These are phyloP conservation scores for Trissolcus brochymenae DNA, from an alignment of 2,888 invertebrate species.

Conservation along the genomic window DNA sequence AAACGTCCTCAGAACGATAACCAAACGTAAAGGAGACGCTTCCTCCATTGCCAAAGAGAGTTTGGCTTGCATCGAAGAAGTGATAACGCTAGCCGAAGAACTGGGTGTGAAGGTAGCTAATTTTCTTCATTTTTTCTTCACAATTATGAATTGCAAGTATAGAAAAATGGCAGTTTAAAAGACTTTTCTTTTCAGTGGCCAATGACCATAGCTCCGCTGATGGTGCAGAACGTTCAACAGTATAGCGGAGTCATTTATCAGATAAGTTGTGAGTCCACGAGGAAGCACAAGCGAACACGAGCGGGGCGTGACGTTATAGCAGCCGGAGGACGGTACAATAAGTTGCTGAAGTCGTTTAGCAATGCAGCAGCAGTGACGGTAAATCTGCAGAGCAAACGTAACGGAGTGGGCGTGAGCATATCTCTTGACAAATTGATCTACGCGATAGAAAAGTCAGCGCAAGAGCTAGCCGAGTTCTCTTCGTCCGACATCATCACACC, in stretches of 20 bases:
- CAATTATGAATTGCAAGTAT: too few species aligned
- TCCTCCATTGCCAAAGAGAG: conserved; percentile 83
- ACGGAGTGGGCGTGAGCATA: conserved; percentile 89
- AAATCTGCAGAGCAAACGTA: conserved; percentile 10
- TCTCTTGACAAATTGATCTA: conserved; percentile 87
- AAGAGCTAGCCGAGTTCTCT: conserved; percentile 72
- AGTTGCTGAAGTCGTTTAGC: conserved; percentile 85
- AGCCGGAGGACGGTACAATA: conserved; percentile 93
- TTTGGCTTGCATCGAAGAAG: conserved; percentile 84
- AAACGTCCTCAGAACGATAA: conserved; percentile 81
- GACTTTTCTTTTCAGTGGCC: conserved; percentile 77
- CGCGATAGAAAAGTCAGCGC: conserved; percentile 78
- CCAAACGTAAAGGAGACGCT: conserved; percentile 84
- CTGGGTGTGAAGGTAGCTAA: conserved; percentile 86
- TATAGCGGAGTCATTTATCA: conserved; percentile 84
- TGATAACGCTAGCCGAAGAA: conserved; percentile 83
- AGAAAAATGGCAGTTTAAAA: neutral
- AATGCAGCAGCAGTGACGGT: conserved; percentile 64
- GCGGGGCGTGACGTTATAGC: conserved; percentile 85
- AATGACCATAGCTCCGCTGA: conserved; percentile 79
- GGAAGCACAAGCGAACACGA: conserved; percentile 78
- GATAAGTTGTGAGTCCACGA: conserved; percentile 80
- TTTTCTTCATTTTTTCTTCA: neutral
- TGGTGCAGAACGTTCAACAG: conserved; percentile 81
- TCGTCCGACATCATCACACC: too few species aligned